phyloP scores from a whole-genome alignment of 2,797 vertebrate genomes.

The Poecilia gillii region DNA sequence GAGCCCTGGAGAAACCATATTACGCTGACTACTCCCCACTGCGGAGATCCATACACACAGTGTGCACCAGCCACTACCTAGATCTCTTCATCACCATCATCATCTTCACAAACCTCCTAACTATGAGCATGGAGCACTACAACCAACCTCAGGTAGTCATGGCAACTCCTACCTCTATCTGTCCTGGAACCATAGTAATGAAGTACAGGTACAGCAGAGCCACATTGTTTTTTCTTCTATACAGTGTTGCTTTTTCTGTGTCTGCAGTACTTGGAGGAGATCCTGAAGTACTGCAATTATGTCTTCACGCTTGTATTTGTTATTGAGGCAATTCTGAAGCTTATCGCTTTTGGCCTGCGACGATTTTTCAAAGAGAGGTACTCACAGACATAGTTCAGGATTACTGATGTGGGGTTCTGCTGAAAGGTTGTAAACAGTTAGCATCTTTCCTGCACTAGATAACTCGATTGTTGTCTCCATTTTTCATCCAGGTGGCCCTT shows the following conservation, averaged over 20 bases:
- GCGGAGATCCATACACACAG: constrained; percentile 88
- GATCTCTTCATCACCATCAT: constrained; percentile 99
- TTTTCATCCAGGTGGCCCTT: not conserved
- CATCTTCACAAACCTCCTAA: constrained; percentile 95
- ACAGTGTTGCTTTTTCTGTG: constrained; percentile 33
- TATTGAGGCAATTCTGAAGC: constrained; percentile 90
- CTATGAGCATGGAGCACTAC: constrained; percentile 99
- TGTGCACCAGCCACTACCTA: constrained; percentile 95
- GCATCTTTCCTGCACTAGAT: not conserved
- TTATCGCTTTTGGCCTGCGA: constrained; percentile 93
- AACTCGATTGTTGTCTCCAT: not conserved
- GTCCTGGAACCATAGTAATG: constrained; percentile 72
- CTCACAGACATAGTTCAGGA: not conserved
- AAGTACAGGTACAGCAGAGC: constrained; percentile 46
- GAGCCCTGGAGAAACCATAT: constrained; percentile 92
- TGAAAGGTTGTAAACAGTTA: not conserved
- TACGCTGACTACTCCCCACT: constrained; percentile 90
- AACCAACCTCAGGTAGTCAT: constrained; percentile 89
- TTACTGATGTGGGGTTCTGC: not conserved
- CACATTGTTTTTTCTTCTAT: constrained; percentile 15
- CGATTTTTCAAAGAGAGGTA: constrained; percentile 98
- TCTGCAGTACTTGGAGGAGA: constrained; percentile 92
- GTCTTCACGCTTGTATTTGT: constrained; percentile 96
- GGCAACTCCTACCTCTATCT: constrained; percentile 57
- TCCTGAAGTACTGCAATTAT: constrained; percentile 97